Percentiles rank a stretch among this genome's conserved stretches.
phyloP scores from a whole-genome alignment of 53 echinoderm and acorn worm genomes.

The Echinarachnius parma region DNA sequence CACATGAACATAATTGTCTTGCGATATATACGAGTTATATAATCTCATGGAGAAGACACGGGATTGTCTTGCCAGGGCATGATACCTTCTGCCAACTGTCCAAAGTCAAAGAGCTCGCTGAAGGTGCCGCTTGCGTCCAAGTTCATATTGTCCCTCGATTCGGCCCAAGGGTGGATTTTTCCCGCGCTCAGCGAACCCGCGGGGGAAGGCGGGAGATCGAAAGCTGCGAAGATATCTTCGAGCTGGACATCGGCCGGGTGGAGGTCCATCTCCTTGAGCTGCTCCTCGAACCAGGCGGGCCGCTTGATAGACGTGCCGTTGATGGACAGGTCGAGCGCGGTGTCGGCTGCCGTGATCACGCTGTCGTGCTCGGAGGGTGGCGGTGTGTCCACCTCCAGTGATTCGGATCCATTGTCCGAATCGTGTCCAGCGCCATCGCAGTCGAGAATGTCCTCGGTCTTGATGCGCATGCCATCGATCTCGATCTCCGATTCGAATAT shows the following conservation, averaged over 20 bases:
- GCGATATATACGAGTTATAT: too few species aligned
- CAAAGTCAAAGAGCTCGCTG: conserved; percentile 71
- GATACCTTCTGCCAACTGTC: conserved; percentile 35
- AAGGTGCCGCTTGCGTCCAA: conserved; percentile 55
- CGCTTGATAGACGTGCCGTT: conserved; percentile 70
- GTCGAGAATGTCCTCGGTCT: conserved; percentile 86
- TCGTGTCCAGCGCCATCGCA: too few species aligned
- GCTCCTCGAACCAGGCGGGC: conserved; percentile 83
- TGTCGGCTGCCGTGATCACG: conserved; percentile 26
- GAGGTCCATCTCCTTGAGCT: conserved; percentile 43
- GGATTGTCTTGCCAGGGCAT: conserved; percentile 48
- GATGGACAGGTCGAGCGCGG: conserved; percentile 72
- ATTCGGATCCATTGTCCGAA: conserved; percentile 41
- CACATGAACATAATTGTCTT: too few species aligned
- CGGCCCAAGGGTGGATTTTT: conserved; percentile 90
- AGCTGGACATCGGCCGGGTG: conserved; percentile 42
- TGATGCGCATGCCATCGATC: conserved; percentile 81
- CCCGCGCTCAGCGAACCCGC: conserved; percentile 61
- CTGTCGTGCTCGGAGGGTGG: conserved; percentile 62
- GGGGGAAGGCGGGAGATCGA: conserved; percentile 81
- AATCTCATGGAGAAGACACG: conserved; percentile 31
- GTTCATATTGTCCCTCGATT: conserved; percentile 40
- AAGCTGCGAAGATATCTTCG: conserved; percentile 61
- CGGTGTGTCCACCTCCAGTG: conserved; percentile 68
- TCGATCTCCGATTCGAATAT: conserved; percentile 94